These are phyloP conservation scores for Ochropleura leucogaster DNA, from an alignment of 2,888 invertebrate species.

Conservation along the genomic window DNA sequence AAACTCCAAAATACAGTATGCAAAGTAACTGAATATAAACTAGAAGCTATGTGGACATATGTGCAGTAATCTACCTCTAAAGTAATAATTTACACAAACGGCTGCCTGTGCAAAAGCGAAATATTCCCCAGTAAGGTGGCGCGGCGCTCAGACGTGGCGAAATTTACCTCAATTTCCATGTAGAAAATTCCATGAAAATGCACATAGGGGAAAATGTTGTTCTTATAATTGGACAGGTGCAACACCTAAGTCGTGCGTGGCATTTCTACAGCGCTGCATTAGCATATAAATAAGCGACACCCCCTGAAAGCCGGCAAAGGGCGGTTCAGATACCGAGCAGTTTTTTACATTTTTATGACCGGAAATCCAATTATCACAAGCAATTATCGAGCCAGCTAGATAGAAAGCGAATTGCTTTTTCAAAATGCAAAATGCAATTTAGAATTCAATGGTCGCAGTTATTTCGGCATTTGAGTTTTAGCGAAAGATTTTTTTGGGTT, in stretches of 20 bases:
- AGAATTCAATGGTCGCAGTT: constrained; percentile 69
- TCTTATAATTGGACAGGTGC: constrained; percentile 89
- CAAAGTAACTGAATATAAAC: constrained; percentile 58
- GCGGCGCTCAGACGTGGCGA: constrained; percentile 75
- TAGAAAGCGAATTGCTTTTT: constrained; percentile 80
- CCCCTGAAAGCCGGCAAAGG: constrained; percentile 81
- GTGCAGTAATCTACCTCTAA: constrained; percentile 61
- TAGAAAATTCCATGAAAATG: constrained; percentile 87
- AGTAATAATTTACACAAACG: constrained; percentile 79
- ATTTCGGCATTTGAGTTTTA: constrained; percentile 67
- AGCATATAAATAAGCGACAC: constrained; percentile 88
- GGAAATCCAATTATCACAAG: constrained; percentile 87
- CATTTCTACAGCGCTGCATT: constrained; percentile 84
- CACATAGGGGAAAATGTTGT: constrained; percentile 85
- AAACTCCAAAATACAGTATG: constrained; percentile 52
- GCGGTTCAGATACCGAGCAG: constrained; percentile 72
- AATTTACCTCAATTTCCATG: constrained; percentile 83
- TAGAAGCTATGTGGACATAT: constrained; percentile 55
- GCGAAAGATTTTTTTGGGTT: constrained; percentile 44
- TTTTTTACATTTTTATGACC: constrained; percentile 87
- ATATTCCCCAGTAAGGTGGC: constrained; percentile 69
- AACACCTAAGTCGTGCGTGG: constrained; percentile 86
- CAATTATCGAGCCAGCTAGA: constrained; percentile 87
- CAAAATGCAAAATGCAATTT: constrained; percentile 75
- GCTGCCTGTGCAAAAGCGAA: constrained; percentile 71